Evolutionary conservation across 2,888 invertebrate genomes (phyloP).

Genomic region (Altica lythri): DNA sequence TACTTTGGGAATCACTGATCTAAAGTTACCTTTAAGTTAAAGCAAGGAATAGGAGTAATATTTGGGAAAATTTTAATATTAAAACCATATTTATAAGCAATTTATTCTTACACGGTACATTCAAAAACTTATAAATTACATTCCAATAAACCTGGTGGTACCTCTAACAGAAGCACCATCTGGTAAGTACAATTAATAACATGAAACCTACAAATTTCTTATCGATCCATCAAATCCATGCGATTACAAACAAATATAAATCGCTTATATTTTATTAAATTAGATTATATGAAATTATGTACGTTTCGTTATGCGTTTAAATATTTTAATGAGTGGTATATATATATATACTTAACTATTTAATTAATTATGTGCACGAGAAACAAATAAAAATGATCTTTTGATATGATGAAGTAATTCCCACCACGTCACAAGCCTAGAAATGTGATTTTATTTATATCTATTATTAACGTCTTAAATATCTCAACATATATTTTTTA

Average conservation of each 20-base stretch:
- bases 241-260: constrained; percentile 44
- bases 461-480: too few species aligned
- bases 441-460: constrained; percentile 7
- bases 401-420: constrained; percentile 21
- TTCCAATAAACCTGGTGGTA: constrained; percentile 47
- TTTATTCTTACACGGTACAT: constrained; percentile 57
- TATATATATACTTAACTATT: constrained; percentile 43
- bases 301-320: constrained; percentile 43
- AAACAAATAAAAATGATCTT: constrained; percentile 47
- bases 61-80: neutral
- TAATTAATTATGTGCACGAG: constrained; percentile 53
- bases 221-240: constrained; percentile 34
- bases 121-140: constrained; percentile 55
- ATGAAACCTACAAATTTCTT: constrained; percentile 50
- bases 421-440: constrained; percentile 27
- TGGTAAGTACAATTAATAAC: constrained; percentile 34
- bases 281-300: constrained; percentile 43
- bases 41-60: too few species aligned
- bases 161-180: constrained; percentile 42
- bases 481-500: too few species aligned
- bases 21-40: too few species aligned
- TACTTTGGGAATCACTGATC: too few species aligned
- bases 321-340: constrained; percentile 43
- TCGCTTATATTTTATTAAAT: constrained; percentile 38
- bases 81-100: constrained; percentile 52